These are phyloP conservation scores for Oryzias curvinotus DNA, from an alignment of 2,113 vertebrate species.

Conservation along the genomic window DNA sequence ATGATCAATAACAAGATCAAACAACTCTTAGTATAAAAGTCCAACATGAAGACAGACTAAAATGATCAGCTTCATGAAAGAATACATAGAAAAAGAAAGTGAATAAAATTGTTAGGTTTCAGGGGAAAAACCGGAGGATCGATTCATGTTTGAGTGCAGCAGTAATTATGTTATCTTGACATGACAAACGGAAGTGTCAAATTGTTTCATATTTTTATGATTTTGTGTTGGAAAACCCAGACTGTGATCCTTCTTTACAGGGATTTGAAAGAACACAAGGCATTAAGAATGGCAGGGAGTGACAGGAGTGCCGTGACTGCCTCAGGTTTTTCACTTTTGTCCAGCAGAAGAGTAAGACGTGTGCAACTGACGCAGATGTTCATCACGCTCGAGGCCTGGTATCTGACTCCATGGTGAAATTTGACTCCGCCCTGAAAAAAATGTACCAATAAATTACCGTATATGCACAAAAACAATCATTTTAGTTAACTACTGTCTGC, in stretches of 20 bases:
- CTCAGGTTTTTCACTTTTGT: slow-evolving; percentile 4
- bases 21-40: slow-evolving; percentile 2
- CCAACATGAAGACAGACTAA: slow-evolving; percentile 6
- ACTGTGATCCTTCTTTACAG: no score
- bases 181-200: not conserved
- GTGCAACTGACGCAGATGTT: not conserved
- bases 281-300: not conserved
- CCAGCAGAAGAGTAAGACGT: not conserved
- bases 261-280: no score
- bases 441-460: not conserved
- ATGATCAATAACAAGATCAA: slow-evolving; percentile 7
- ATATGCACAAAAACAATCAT: not conserved
- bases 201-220: not conserved
- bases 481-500: not conserved
- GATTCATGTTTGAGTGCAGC: no score
- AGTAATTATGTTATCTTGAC: not conserved
- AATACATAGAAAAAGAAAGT: not conserved
- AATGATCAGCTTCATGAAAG: not conserved
- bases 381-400: slow-evolving; percentile 10
- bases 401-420: slow-evolving; percentile 71
- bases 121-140: not conserved
- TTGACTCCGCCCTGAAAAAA: slow-evolving; percentile 66
- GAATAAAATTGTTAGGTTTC: not conserved
- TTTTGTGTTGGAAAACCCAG: no score
- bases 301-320: not conserved